Conservation (phyloP, 2,888 invertebrate species). For the Eulithis testata region DNA sequence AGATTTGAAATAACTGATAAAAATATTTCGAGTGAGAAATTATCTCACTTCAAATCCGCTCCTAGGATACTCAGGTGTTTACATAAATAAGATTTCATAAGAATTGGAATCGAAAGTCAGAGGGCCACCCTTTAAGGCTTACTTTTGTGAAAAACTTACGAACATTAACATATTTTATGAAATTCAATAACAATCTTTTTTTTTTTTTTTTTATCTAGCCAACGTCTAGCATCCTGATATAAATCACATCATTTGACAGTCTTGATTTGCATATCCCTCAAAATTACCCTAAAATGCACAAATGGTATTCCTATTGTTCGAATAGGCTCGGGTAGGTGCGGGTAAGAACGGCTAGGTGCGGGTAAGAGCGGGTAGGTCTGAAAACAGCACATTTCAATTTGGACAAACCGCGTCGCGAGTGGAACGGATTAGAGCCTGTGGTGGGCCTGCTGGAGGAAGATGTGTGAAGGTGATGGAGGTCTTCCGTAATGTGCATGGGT, state of each 20-base stretch:
- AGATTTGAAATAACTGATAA: too few relatives aligned
- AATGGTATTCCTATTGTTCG: conserved; percentile 32
- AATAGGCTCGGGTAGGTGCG: conserved; percentile 14
- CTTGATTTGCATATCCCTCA: conserved; percentile 29
- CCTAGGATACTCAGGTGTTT: too few relatives aligned
- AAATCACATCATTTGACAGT: conserved; percentile 23
- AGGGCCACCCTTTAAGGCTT: too few relatives aligned
- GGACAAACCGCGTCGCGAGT: conserved; percentile 64
- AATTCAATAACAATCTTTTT: conserved; percentile 3
- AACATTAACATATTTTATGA: neutral
- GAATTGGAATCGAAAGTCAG: too few relatives aligned
- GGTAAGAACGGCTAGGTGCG: conserved; percentile 11
- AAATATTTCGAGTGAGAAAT: too few relatives aligned
- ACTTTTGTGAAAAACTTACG: too few relatives aligned
- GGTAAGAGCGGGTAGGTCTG: conserved; percentile 44
- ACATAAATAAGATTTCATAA: too few relatives aligned
- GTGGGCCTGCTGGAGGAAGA: conserved; percentile 21
- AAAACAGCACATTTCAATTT: conserved; percentile 78
- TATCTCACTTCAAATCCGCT: too few relatives aligned
- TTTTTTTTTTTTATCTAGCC: too few relatives aligned
- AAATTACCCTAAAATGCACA: neutral
- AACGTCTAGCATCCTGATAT: conserved; percentile 12
- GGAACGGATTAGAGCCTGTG: conserved; percentile 54
- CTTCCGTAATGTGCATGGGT: neutral
- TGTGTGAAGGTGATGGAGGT: conserved; percentile 15